phyloP scores from a whole-genome alignment of 2,113 vertebrate species.

The Dendrocopos noguchii region DNA sequence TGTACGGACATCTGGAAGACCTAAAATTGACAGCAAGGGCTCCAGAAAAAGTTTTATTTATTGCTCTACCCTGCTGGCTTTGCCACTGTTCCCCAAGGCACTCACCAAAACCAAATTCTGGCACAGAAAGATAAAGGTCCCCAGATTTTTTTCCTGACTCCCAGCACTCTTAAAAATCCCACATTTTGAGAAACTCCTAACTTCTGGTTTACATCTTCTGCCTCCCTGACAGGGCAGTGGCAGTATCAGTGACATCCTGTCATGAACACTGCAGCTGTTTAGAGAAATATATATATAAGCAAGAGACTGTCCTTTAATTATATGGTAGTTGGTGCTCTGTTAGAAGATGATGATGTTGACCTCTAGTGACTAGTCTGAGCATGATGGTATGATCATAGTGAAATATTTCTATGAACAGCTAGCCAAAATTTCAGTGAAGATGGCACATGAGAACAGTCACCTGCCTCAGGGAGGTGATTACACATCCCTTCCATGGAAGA shows the following conservation, averaged over 20 bases:
- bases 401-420: background rate
- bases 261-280: background rate
- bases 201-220: background rate
- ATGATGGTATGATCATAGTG: background rate
- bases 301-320: background rate
- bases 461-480: background rate
- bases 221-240: background rate
- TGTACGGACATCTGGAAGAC: background rate
- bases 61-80: background rate
- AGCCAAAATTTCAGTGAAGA: background rate
- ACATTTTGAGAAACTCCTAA: background rate
- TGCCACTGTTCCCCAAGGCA: background rate
- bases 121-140: background rate
- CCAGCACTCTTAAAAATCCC: background rate
- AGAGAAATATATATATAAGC: background rate
- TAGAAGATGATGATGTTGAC: slow-evolving; percentile 37
- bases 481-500: background rate
- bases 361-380: slow-evolving; percentile 44
- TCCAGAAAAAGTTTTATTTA: background rate
- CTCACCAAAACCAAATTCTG: background rate
- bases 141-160: background rate
- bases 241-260: background rate
- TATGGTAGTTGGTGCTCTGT: background rate
- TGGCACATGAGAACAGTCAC: background rate
- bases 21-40: background rate